phyloP scores from a whole-genome alignment of 2,888 invertebrate species.

The Tipula unca region DNA sequence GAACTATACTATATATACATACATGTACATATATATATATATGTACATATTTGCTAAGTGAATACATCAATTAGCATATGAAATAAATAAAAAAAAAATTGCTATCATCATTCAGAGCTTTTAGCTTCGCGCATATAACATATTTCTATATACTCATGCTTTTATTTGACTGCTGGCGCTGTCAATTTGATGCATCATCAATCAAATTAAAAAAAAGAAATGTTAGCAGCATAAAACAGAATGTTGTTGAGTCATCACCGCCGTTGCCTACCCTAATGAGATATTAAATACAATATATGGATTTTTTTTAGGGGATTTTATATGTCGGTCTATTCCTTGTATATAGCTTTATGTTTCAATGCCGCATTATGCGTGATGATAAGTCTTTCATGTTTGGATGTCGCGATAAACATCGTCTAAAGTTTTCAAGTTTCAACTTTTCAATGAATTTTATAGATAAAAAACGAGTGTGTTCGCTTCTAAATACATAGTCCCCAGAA shows the following conservation, averaged over 20 bases:
- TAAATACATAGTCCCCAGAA: too few relatives aligned
- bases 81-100: not conserved
- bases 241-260: not conserved
- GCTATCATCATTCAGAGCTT: not conserved
- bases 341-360: too few relatives aligned
- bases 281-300: not conserved
- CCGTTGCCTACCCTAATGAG: not conserved
- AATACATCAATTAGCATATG: conserved; percentile 8
- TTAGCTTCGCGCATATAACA: not conserved
- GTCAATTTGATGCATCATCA: conserved; percentile 4
- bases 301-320: not conserved
- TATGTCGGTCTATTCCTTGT: too few relatives aligned
- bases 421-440: too few relatives aligned
- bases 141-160: not conserved
- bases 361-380: too few relatives aligned
- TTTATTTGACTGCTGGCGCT: not conserved
- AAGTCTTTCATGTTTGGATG: too few relatives aligned
- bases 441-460: too few relatives aligned
- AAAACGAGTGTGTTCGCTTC: too few relatives aligned
- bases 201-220: not conserved
- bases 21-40: not conserved
- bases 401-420: too few relatives aligned
- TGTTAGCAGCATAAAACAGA: not conserved
- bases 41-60: not conserved
- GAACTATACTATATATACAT: too few relatives aligned